Conservation (phyloP, 2,797 vertebrate species). For the Capromys pilorides region DNA sequence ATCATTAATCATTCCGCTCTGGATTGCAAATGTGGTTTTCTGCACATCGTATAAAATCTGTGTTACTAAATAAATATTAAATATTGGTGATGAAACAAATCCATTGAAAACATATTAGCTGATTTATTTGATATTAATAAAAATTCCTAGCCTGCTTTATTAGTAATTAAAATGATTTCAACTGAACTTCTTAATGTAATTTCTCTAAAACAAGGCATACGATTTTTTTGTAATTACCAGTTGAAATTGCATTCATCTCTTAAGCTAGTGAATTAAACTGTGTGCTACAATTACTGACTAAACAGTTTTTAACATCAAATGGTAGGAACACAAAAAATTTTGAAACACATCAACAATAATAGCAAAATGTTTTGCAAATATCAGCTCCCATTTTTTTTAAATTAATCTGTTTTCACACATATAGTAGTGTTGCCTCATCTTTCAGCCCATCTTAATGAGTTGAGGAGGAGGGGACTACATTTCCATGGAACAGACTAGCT, state of each 20-base stretch:
- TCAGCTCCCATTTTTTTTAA: not conserved
- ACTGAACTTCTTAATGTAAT: slow-evolving; percentile 48
- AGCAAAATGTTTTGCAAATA: not conserved
- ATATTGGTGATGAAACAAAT: not conserved
- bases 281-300: not conserved
- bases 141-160: slow-evolving; percentile 3
- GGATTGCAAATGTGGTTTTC: slow-evolving; percentile 14
- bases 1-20: slow-evolving; percentile 9
- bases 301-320: not conserved
- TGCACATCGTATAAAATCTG: not conserved
- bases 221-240: not conserved
- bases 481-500: not conserved
- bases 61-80: slow-evolving; percentile 1
- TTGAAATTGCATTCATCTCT: not conserved
- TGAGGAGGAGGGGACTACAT: not conserved
- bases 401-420: not conserved
- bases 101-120: slow-evolving; percentile 30
- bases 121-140: slow-evolving; percentile 19
- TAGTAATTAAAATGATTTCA: slow-evolving; percentile 8
- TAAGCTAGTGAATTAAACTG: slow-evolving; percentile 35
- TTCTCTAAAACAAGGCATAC: slow-evolving; percentile 6
- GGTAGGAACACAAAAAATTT: not conserved
- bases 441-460: not conserved
- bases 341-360: not conserved
- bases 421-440: not conserved